A percentile compares a stretch with the other conserved stretches of the same genome.
Conservation (phyloP, 2,113 vertebrate genomes). For the Corythornis cristatus region DNA sequence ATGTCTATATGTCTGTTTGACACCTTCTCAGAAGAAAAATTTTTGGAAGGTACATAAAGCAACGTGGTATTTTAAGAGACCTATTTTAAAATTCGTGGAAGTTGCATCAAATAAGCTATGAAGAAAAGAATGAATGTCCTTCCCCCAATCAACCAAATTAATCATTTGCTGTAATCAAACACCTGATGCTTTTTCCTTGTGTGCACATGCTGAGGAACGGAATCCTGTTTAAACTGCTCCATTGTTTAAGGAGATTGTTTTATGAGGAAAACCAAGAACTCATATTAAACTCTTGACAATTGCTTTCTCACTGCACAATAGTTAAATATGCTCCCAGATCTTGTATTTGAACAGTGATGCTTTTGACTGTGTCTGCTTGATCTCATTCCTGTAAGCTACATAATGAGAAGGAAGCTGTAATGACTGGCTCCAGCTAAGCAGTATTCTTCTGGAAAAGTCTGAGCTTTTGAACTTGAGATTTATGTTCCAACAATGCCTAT, state of each 20-base stretch:
- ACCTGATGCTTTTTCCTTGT: not conserved
- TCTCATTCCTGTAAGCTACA: not conserved
- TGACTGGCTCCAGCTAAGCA: not conserved
- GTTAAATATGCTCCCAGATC: not conserved
- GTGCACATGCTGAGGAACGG: not conserved
- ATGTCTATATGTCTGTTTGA: not conserved
- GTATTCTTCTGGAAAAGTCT: not conserved
- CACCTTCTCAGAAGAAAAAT: not conserved
- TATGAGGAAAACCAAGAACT: not conserved
- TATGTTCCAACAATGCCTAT: accelerated
- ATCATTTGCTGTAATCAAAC: not conserved
- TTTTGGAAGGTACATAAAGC: not conserved
- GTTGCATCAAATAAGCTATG: not conserved
- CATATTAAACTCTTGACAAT: not conserved
- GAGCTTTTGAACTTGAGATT: not conserved
- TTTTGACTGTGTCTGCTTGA: not conserved
- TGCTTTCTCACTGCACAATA: not conserved
- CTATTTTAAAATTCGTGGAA: not conserved
- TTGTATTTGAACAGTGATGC: not conserved
- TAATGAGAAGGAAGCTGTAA: not conserved
- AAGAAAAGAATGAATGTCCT: not conserved
- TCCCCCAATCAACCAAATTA: not conserved
- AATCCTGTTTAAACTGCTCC: not conserved
- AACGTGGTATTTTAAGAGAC: not conserved
- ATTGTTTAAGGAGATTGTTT: slow-evolving; percentile 9